Evolutionary conservation across 2,113 vertebrate genomes (phyloP).

Genomic region (Galbula dea): DNA sequence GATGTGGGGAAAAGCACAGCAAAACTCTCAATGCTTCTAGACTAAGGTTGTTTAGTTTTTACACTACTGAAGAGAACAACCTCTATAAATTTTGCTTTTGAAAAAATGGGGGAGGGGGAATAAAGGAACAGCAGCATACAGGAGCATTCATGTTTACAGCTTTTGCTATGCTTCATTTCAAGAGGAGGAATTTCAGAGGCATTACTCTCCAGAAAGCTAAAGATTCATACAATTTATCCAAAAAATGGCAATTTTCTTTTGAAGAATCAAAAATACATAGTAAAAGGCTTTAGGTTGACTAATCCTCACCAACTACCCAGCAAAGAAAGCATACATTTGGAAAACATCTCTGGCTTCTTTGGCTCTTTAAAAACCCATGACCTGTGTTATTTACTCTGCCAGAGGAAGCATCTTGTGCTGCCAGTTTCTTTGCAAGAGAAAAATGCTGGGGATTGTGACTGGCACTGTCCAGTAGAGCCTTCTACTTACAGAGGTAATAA

Average conservation of each 20-base stretch:
- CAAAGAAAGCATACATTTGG: neutral
- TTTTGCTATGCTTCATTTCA: neutral
- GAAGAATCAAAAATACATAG: neutral
- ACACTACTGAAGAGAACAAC: neutral
- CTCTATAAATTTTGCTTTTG: neutral
- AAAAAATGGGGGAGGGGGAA: neutral
- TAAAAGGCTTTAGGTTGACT: neutral
- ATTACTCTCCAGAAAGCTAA: neutral
- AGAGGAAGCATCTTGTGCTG: neutral
- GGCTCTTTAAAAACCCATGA: neutral
- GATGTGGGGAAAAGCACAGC: neutral
- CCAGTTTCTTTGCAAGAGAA: neutral
- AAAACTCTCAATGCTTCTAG: neutral
- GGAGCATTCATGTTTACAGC: neutral
- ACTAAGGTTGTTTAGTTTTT: slow-evolving; percentile 23
- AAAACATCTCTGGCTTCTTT: neutral
- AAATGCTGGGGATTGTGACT: neutral
- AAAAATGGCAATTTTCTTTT: neutral
- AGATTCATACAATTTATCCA: neutral
- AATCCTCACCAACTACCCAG: neutral
- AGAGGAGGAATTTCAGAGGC: neutral
- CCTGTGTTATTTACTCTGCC: neutral
- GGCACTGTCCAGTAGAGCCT: neutral
- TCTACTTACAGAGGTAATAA: neutral
- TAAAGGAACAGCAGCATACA: neutral